phyloP scores from a whole-genome alignment of 2,113 vertebrate genomes.

The Aix galericulata region DNA sequence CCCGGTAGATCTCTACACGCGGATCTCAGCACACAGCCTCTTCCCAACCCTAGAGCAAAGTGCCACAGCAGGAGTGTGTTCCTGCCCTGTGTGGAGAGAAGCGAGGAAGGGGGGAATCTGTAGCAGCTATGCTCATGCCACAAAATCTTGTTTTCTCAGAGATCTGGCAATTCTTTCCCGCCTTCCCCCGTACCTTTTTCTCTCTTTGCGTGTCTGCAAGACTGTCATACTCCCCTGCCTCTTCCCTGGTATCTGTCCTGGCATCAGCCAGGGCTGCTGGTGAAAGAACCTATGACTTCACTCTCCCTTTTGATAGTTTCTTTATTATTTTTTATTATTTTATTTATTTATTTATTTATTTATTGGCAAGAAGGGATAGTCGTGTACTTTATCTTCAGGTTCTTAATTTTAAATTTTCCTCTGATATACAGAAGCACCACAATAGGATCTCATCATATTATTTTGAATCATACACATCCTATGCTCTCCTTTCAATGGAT shows the following conservation, averaged over 20 bases:
- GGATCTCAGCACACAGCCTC: background rate
- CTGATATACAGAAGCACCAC: background rate
- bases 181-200: background rate
- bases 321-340: background rate
- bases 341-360: background rate
- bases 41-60: slow-evolving; percentile 23
- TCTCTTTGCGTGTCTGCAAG: background rate
- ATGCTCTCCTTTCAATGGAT: background rate
- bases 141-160: background rate
- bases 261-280: background rate
- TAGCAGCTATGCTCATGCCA: background rate
- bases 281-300: slow-evolving; percentile 8
- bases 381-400: background rate
- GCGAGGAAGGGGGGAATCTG: background rate
- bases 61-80: background rate
- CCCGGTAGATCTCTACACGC: background rate
- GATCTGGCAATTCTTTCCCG: background rate
- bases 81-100: slow-evolving; percentile 23
- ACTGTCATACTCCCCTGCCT: background rate
- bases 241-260: background rate
- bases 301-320: background rate
- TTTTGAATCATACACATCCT: slow-evolving; percentile 11
- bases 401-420: slow-evolving; percentile 10
- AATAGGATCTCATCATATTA: background rate
- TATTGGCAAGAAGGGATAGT: background rate